phyloP scores from a whole-genome alignment of 1,140 invertebrate genomes.

The Laupala kohalensis region DNA sequence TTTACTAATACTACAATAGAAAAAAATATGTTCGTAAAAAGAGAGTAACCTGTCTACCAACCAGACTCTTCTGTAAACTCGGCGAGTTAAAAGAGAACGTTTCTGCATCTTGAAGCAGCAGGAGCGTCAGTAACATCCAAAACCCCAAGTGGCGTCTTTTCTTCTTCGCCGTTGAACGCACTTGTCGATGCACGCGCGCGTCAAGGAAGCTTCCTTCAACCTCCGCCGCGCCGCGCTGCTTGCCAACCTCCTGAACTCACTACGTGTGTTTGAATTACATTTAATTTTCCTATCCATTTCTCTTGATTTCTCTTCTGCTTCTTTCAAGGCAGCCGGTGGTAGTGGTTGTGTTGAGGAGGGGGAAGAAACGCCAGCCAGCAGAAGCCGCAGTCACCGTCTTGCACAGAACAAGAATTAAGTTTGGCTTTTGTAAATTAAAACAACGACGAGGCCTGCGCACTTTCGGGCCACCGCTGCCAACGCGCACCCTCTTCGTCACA shows the following conservation, averaged over 20 bases:
- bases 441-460: constrained; percentile 20
- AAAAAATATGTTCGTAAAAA: no score
- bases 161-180: no score
- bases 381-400: constrained; percentile 16
- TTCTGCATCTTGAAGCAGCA: no score
- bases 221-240: constrained; percentile 33
- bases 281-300: constrained; percentile 36
- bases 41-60: no score
- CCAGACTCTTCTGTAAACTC: no score
- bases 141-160: no score
- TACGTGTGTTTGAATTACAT: constrained; percentile 29
- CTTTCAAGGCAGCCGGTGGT: background rate
- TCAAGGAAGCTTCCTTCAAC: constrained; percentile 8
- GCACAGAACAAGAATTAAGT: constrained; percentile 31
- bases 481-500: no score
- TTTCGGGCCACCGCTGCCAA: background rate
- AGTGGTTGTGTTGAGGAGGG: no score
- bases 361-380: background rate
- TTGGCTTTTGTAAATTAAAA: constrained; percentile 38
- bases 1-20: no score
- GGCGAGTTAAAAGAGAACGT: no score
- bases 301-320: constrained; percentile 29
- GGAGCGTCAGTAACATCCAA: no score
- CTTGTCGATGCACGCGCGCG: no score
- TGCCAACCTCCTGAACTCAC: constrained; percentile 35